Conservation (phyloP, 2,888 invertebrate species). For the Drosophila fulvimacula region DNA sequence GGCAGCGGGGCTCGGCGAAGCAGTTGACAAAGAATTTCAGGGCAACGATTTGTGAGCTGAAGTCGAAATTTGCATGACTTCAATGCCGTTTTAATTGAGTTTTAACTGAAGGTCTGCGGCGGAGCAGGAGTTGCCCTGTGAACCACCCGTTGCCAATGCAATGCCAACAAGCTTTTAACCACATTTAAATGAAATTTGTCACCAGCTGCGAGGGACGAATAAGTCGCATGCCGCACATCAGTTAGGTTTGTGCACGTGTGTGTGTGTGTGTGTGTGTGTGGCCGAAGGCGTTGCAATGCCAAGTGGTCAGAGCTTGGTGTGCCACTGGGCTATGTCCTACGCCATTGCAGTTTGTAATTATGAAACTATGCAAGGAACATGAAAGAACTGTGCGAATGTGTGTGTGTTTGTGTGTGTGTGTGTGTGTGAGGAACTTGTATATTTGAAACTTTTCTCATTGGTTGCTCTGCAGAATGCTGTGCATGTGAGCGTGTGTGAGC, state of each 20-base stretch:
- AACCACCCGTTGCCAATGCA: constrained; percentile 67
- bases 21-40: constrained; percentile 64
- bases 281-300: constrained; percentile 45
- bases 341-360: constrained; percentile 74
- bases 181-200: constrained; percentile 74
- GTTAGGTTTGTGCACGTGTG: constrained; percentile 3
- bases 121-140: constrained; percentile 5
- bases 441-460: constrained; percentile 76
- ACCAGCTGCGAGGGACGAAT: constrained; percentile 61
- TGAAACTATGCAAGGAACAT: constrained; percentile 64
- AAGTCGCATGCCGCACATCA: constrained; percentile 69
- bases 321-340: constrained; percentile 38
- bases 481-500: constrained; percentile 7
- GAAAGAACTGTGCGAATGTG: constrained; percentile 5
- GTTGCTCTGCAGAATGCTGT: constrained; percentile 43
- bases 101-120: constrained; percentile 22
- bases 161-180: constrained; percentile 73
- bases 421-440: constrained; percentile 33
- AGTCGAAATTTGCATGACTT: constrained; percentile 73
- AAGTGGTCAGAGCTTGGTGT: constrained; percentile 53
- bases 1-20: neutral
- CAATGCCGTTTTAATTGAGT: constrained; percentile 78
- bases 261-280: constrained; percentile 15
- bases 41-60: constrained; percentile 47
- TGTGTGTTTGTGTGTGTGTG: neutral